Percentiles rank a stretch among this genome's conserved stretches.
These are phyloP conservation scores for Colinus virginianus DNA, from an alignment of 2,113 vertebrate species.

Conservation along the genomic window DNA sequence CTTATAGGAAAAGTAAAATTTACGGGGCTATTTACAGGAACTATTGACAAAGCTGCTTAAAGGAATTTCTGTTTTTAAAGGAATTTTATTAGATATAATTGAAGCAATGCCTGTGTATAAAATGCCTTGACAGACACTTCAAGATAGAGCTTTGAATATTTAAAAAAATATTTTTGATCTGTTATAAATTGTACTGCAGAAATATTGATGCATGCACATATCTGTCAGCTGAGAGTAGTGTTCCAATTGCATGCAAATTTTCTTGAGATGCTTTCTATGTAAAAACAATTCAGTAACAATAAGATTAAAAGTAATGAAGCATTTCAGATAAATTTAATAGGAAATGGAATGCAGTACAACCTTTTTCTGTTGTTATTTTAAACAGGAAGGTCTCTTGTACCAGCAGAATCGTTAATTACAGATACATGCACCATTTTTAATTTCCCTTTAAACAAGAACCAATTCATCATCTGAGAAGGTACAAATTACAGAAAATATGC, in stretches of 20 bases:
- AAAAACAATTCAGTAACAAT: constrained; percentile 49
- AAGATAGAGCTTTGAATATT: constrained; percentile 76
- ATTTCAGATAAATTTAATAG: constrained; percentile 50
- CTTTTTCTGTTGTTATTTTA: constrained; percentile 45
- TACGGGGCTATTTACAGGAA: constrained; percentile 64
- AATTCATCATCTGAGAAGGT: constrained; percentile 73
- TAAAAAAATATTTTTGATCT: constrained; percentile 72
- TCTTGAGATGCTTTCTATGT: constrained; percentile 30
- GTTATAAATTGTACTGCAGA: constrained; percentile 47
- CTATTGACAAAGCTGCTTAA: constrained; percentile 65
- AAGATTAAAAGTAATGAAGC: constrained; percentile 43
- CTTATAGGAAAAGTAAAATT: constrained; percentile 63
- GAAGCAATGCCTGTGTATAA: constrained; percentile 69
- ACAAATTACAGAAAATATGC: constrained; percentile 78
- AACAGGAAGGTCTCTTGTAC: constrained; percentile 79
- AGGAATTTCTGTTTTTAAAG: constrained; percentile 68
- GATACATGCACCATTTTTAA: constrained; percentile 57
- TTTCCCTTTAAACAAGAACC: constrained; percentile 71
- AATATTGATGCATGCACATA: constrained; percentile 29
- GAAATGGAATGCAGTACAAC: constrained; percentile 73
- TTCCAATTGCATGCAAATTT: constrained; percentile 32
- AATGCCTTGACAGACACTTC: constrained; percentile 74
- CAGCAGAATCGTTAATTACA: constrained; percentile 76
- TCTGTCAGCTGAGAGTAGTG: constrained; percentile 52
- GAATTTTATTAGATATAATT: constrained; percentile 70